Conservation (phyloP, 2,113 vertebrate genomes). For the Zootoca vivipara region DNA sequence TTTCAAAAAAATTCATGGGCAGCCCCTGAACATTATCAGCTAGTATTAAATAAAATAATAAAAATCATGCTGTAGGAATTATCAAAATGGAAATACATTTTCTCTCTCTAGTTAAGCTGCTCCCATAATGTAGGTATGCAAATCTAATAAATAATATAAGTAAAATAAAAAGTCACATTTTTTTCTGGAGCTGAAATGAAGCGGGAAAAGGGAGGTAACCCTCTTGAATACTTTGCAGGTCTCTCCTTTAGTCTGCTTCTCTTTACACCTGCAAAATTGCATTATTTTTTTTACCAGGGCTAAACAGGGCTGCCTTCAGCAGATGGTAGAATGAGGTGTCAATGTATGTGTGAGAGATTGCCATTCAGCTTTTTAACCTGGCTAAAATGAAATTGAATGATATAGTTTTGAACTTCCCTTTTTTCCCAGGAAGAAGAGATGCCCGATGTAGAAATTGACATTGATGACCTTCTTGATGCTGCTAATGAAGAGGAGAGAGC, state of each 20-base stretch:
- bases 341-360: background rate
- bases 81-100: background rate
- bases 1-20: too few relatives aligned
- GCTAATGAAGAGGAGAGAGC: constrained; percentile 93
- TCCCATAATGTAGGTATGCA: background rate
- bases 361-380: constrained; percentile 15
- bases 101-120: background rate
- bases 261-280: background rate
- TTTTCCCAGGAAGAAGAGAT: constrained; percentile 93
- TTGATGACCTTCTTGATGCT: constrained; percentile 94
- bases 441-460: constrained; percentile 98
- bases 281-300: background rate
- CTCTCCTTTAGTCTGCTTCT: background rate
- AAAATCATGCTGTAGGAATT: background rate
- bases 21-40: too few relatives aligned
- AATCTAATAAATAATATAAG: too few relatives aligned
- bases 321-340: background rate
- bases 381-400: background rate
- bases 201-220: background rate
- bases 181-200: background rate
- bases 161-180: background rate
- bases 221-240: background rate
- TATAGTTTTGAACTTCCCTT: constrained; percentile 16
- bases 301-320: too few relatives aligned
- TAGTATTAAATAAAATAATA: too few relatives aligned